Evolutionary conservation across 2,113 vertebrate genomes (phyloP).

Genomic region (Sylvia atricapilla): DNA sequence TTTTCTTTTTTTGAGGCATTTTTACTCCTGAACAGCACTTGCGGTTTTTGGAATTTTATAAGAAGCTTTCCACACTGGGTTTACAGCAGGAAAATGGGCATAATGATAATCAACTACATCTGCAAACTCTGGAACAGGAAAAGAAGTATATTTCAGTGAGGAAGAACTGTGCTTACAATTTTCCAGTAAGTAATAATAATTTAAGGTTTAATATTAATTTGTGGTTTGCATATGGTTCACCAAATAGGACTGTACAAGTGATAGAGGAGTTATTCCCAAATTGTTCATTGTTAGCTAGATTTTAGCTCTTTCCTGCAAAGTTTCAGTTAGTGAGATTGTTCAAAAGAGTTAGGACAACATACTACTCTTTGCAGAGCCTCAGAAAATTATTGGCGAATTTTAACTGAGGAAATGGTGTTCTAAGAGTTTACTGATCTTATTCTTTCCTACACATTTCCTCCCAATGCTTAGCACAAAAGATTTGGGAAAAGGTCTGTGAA

Average conservation of each 20-base stretch:
- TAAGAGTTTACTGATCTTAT: not conserved
- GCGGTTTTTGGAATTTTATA: slow-evolving; percentile 90
- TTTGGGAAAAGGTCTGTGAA: not conserved
- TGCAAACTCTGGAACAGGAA: slow-evolving; percentile 83
- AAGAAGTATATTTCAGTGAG: slow-evolving; percentile 85
- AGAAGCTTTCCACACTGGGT: slow-evolving; percentile 86
- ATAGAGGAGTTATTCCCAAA: not conserved
- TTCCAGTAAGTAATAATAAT: slow-evolving; percentile 79
- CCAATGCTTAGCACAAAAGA: not conserved
- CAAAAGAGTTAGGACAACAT: not conserved
- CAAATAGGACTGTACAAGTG: not conserved
- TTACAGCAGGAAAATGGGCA: slow-evolving; percentile 87
- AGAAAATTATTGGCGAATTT: not conserved
- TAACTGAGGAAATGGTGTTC: not conserved
- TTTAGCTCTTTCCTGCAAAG: not conserved
- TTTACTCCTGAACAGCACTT: slow-evolving; percentile 90
- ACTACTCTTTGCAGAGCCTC: not conserved
- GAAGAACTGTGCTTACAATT: slow-evolving; percentile 94
- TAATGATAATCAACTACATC: slow-evolving; percentile 78
- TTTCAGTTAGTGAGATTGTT: not conserved
- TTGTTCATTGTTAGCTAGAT: not conserved
- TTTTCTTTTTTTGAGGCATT: slow-evolving; percentile 74
- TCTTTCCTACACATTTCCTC: not conserved
- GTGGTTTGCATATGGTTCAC: not conserved
- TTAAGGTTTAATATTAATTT: not conserved